Percentiles rank a stretch among this genome's conserved stretches.
Evolutionary conservation across 2,888 invertebrate genomes (phyloP).

Genomic region (Schizaphis graminum): DNA sequence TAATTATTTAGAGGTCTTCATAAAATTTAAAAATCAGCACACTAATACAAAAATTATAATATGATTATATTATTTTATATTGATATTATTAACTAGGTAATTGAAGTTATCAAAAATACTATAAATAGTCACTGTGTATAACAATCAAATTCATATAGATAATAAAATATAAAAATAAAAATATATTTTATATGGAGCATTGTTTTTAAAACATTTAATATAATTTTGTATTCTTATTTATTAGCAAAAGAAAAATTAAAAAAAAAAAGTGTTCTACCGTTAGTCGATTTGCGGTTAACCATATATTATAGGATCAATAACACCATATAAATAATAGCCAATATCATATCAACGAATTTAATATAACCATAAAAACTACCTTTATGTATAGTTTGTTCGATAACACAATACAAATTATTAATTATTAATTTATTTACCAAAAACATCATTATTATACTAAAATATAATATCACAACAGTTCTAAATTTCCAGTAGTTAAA

Average conservation of each 20-base stretch:
- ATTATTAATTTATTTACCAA: neutral
- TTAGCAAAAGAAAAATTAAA: neutral
- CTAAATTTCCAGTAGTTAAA: neutral
- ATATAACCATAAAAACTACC: neutral
- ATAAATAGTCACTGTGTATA: neutral
- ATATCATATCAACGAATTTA: neutral
- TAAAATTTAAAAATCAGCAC: neutral
- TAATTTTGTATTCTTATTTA: neutral
- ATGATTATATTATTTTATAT: neutral
- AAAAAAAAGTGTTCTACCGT: slow-evolving; percentile 46
- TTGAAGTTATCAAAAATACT: neutral
- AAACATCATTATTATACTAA: neutral
- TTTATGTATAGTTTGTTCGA: neutral
- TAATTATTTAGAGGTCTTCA: neutral
- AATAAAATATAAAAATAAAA: neutral
- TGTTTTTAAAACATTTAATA: neutral
- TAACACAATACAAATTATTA: neutral
- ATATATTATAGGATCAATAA: slow-evolving; percentile 34
- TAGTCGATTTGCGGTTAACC: slow-evolving; percentile 26
- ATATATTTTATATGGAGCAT: neutral
- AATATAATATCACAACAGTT: neutral
- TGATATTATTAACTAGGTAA: too few species aligned
- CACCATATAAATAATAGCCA: slow-evolving; percentile 26
- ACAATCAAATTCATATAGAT: neutral
- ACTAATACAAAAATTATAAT: neutral